Base-by-base conservation (phyloP, 1,140 invertebrate genomes). In the Dinoponera quadriceps region DNA sequence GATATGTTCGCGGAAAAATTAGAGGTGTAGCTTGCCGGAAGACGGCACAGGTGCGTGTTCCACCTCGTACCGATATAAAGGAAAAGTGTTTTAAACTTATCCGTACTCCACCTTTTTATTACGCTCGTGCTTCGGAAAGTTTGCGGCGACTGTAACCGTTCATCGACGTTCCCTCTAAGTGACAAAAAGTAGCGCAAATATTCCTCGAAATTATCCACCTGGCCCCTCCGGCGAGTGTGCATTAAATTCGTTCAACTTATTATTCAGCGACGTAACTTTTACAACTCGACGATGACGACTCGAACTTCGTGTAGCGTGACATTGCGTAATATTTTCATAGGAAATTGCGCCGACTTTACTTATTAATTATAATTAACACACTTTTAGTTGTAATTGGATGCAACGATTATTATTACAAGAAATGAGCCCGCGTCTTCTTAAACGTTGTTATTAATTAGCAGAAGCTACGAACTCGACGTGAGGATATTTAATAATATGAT, bases 61-160 rank as follows among this genome's bases (percentile, higher is more conserved):
- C 16, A 33, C 62, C 18, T 14, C 48, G 18, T 57, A 48, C 65
- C 33, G 33, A 80, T 71, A 59, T 71, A 80, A 71, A 71, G 57
- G 65, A 80, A 77, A 80, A 69, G 33, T 80, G 75, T 80, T 71
- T 55, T 57, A 71, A 80, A 71, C 49, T 80, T 80, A 57, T 69
- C 25, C 66, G 49, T 69, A 54, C 51, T 25, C 25, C n/a, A 55
- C 22, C 65, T 69, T 80, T 14, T 80, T 80, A 71, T 80, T 80
- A 57, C 75, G 27, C 75, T 57, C n/a, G 14, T 69, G n/a, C 54
- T 33, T 80, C 29, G 65, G 27, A 71, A 71, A 80, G 75, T 80
- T 80, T 71, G 51, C 38, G 25, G 75, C 51, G 33, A 71, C 51
- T 69, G 74, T 55, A 38, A 77, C 60, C 62, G 63, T 71, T 48